These are phyloP conservation scores for Mus spretus DNA, from an alignment of 2,797 vertebrate species.

Conservation along the genomic window DNA sequence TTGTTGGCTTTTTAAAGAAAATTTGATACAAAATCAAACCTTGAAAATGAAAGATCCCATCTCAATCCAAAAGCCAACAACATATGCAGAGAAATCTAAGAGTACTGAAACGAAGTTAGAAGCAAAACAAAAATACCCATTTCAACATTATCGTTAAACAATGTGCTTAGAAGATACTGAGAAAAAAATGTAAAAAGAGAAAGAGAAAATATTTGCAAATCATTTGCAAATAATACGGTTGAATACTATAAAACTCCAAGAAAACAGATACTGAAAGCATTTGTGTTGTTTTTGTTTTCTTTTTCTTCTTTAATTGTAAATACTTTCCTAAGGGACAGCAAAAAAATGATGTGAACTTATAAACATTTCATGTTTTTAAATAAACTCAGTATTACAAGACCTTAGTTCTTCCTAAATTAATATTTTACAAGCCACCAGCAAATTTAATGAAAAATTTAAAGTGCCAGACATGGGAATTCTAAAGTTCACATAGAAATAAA, in stretches of 20 bases:
- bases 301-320: not conserved
- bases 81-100: not conserved
- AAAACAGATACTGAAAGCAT: not conserved
- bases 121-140: conserved; percentile 27
- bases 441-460: not conserved
- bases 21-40: conserved; percentile 14
- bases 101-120: not conserved
- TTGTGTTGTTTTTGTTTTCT: not conserved
- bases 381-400: not conserved
- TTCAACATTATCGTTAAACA: conserved; percentile 57
- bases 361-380: conserved; percentile 40
- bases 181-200: conserved; percentile 44
- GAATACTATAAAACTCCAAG: conserved; percentile 31
- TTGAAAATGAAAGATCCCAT: conserved; percentile 17
- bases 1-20: not conserved
- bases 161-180: not conserved
- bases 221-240: conserved; percentile 24
- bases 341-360: conserved; percentile 36
- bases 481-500: conserved; percentile 44
- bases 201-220: conserved; percentile 20
- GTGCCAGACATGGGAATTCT: not conserved
- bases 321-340: not conserved
- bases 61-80: conserved; percentile 37
- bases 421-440: not conserved
- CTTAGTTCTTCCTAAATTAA: conserved; percentile 44